Conservation (phyloP, 2,797 vertebrate genomes). For the Leuciscus waleckii region DNA sequence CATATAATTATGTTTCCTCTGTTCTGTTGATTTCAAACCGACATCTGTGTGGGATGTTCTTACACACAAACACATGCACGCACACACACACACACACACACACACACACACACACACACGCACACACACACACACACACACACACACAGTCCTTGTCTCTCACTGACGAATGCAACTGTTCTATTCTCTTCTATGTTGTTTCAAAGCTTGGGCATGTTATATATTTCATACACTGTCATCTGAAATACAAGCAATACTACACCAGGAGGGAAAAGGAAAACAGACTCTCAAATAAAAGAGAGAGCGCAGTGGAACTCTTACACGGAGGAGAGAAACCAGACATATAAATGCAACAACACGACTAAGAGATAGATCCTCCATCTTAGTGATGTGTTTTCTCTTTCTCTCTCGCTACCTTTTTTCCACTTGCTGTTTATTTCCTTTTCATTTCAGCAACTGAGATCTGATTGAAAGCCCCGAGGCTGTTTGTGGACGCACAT, state of each 20-base stretch:
- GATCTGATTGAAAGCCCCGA: conserved; percentile 62
- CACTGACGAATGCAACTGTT: conserved; percentile 39
- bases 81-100: conserved; percentile 26
- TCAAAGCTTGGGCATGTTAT: conserved; percentile 51
- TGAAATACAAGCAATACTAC: conserved; percentile 50
- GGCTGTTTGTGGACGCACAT: conserved; percentile 59
- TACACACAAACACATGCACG: conserved; percentile 18
- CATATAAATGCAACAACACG: conserved; percentile 54
- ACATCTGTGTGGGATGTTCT: conserved; percentile 49
- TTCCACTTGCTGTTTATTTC: conserved; percentile 52
- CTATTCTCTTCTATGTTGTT: conserved; percentile 48
- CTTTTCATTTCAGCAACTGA: conserved; percentile 53
- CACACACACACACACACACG: background rate
- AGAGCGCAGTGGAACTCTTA: background rate
- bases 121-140: no score
- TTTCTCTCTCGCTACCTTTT: background rate
- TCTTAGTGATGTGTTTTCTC: conserved; percentile 46
- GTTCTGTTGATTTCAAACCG: conserved; percentile 54
- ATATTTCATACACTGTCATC: conserved; percentile 56
- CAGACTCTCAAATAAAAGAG: conserved; percentile 9
- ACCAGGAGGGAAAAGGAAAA: conserved; percentile 27
- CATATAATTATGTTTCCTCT: conserved; percentile 51
- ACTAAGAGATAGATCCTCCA: conserved; percentile 46
- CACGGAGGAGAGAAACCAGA: conserved; percentile 32
- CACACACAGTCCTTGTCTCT: conserved; percentile 27